Evolutionary conservation across 2,888 invertebrate genomes (phyloP).

Genomic region (Adelphocoris suturalis): DNA sequence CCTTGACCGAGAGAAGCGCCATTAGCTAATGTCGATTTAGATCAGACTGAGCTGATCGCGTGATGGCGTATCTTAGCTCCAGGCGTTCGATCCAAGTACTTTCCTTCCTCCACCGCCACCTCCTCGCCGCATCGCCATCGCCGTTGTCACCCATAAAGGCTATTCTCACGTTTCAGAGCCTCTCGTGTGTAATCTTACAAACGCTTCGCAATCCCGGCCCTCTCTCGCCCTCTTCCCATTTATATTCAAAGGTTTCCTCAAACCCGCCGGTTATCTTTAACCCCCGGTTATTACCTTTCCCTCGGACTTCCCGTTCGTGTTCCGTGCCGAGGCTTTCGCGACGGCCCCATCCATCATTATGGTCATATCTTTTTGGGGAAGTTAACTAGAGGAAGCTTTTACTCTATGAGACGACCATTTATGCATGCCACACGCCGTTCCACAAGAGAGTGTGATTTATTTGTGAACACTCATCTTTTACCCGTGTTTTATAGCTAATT

Average conservation of each 20-base stretch:
- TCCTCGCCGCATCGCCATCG: background rate
- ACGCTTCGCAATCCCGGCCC: slow-evolving; percentile 34
- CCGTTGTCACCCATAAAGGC: slow-evolving; percentile 17
- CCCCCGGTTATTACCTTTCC: slow-evolving; percentile 27
- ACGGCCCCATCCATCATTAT: slow-evolving; percentile 19
- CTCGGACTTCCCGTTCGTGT: slow-evolving; percentile 37
- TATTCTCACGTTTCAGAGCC: slow-evolving; percentile 44
- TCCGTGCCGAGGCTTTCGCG: slow-evolving; percentile 12
- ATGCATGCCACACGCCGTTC: background rate
- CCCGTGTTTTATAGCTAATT: too few relatives aligned
- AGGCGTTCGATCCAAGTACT: slow-evolving; percentile 38
- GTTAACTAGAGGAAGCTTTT: slow-evolving; percentile 16
- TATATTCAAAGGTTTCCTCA: slow-evolving; percentile 14
- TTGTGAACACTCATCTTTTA: too few relatives aligned
- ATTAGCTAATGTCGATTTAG: slow-evolving; percentile 35
- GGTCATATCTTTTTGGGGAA: slow-evolving; percentile 20
- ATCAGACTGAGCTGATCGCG: slow-evolving; percentile 29
- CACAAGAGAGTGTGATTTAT: background rate
- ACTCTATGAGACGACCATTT: slow-evolving; percentile 14
- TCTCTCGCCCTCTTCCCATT: background rate
- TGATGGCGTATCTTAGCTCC: slow-evolving; percentile 36
- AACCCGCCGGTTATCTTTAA: slow-evolving; percentile 35
- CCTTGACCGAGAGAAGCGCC: slow-evolving; percentile 8
- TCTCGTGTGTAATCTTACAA: slow-evolving; percentile 30
- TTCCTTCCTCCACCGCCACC: slow-evolving; percentile 11